Evolutionary conservation across 2,888 invertebrate species (phyloP), one percentile per base, ranked within the genome.

Genomic region (Meteorus cinctellus): DNA sequence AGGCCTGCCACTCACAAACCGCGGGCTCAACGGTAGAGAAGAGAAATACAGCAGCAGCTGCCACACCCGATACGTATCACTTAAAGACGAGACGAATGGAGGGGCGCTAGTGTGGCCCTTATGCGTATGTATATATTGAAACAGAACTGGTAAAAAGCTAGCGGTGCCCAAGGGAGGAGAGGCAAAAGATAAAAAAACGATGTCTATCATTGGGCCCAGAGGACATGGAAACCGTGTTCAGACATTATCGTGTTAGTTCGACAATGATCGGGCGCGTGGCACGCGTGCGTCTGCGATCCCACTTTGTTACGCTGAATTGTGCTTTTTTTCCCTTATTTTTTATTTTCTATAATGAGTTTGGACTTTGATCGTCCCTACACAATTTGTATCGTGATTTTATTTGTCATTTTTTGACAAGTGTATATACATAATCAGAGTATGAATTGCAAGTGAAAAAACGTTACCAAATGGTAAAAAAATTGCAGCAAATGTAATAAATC

Each of bases 61-160:
- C 88, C 86, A 85, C 86, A 86, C 83, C 84, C 88, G 86, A 88
- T 88, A 86, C 82, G 85, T 84, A 84, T 84, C 84, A 81, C 79
- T 74, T 69, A 77, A 19, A 55, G 55, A 55, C 59, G 63, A 65
- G 71, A 60, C 55, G 60, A 48, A 73, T 60, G 84, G 78, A 81
- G 83, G 82, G 82, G 81, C 84, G 83, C 80, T 77, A 82, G 82
- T 76, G 79, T 84, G 84, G 82, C 81, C 82, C 34, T 69, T 55
- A 70, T 59, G 79, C 80, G 81, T 75, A 78, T 76, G 78, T 79
- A 78, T 82, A 79, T 79, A 79, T 80, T 81, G 78, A 82, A 82
- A 84, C 82, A 79, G 55, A 19, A 55, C 55, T 55, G 55, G 55
- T 24, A 55, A 55, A 55, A 55, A 55, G 55, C 55, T 19, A n/a